Evolutionary conservation across 1,140 invertebrate genomes (phyloP).

Genomic region (Trachelipus rathkii): DNA sequence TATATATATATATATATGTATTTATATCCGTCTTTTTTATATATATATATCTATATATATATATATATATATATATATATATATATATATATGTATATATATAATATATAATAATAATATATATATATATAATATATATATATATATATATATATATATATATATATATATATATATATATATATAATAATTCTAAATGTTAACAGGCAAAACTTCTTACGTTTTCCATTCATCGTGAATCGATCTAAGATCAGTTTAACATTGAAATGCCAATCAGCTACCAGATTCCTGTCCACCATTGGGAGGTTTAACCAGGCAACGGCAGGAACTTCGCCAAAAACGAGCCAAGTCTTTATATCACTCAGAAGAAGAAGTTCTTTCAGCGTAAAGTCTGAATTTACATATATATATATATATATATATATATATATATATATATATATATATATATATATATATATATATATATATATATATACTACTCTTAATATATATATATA

Average conservation of each 20-base stretch:
- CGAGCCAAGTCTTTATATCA: no score
- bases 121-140: constrained; percentile 8
- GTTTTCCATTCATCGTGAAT: not conserved
- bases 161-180: not conserved
- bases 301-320: not conserved
- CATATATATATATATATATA: not conserved
- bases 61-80: constrained; percentile 13
- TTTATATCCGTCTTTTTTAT: no score
- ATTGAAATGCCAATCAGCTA: not conserved
- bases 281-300: not conserved
- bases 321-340: no score
- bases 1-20: not conserved
- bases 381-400: not conserved
- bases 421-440: constrained; percentile 3
- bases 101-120: no score
- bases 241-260: not conserved
- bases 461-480: not conserved
- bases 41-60: constrained; percentile 2
- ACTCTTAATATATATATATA: not conserved
- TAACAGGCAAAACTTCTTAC: not conserved
- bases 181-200: no score
- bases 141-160: constrained; percentile 9
- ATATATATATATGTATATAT: constrained; percentile 15
- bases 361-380: no score
- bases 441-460: constrained; percentile 6